Conservation (phyloP, 1,140 invertebrate genomes). For the Drosophila mojavensis region DNA sequence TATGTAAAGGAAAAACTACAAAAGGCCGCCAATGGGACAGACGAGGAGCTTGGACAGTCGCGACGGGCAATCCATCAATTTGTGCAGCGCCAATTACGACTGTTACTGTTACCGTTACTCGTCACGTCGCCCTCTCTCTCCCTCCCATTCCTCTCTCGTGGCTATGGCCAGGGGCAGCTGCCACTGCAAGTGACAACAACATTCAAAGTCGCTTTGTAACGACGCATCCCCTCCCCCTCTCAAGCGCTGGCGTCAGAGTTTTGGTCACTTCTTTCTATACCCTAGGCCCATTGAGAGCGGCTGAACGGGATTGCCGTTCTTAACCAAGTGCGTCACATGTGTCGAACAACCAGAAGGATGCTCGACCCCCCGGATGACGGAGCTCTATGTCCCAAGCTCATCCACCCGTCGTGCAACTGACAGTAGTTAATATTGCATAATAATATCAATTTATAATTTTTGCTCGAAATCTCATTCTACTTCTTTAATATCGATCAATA, state of each 20-base stretch:
- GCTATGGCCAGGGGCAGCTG: slow-evolving; percentile 19
- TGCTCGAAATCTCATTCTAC: too few relatives aligned
- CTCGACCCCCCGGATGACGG: too few relatives aligned
- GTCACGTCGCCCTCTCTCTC: slow-evolving; percentile 53
- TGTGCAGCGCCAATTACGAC: slow-evolving; percentile 72
- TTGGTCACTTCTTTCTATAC: slow-evolving; percentile 35
- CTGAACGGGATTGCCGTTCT: too few relatives aligned
- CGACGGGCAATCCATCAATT: slow-evolving; percentile 76
- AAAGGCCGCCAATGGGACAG: slow-evolving; percentile 59
- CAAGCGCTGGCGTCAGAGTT: slow-evolving; percentile 28
- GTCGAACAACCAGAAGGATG: too few relatives aligned
- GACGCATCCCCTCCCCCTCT: background rate
- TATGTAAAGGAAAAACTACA: slow-evolving; percentile 57
- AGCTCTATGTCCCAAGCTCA: too few relatives aligned
- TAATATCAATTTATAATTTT: too few relatives aligned
- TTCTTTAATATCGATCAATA: too few relatives aligned
- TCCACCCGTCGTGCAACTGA: too few relatives aligned
- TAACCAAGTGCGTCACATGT: too few relatives aligned
- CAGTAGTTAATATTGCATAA: too few relatives aligned
- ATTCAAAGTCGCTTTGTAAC: slow-evolving; percentile 15
- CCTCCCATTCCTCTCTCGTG: too few relatives aligned
- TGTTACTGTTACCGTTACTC: slow-evolving; percentile 76
- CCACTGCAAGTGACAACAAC: slow-evolving; percentile 27
- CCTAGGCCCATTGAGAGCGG: too few relatives aligned
- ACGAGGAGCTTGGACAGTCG: slow-evolving; percentile 63